Evolutionary conservation across 2,888 invertebrate genomes (phyloP).

Genomic region (Entomobrya proxima): DNA sequence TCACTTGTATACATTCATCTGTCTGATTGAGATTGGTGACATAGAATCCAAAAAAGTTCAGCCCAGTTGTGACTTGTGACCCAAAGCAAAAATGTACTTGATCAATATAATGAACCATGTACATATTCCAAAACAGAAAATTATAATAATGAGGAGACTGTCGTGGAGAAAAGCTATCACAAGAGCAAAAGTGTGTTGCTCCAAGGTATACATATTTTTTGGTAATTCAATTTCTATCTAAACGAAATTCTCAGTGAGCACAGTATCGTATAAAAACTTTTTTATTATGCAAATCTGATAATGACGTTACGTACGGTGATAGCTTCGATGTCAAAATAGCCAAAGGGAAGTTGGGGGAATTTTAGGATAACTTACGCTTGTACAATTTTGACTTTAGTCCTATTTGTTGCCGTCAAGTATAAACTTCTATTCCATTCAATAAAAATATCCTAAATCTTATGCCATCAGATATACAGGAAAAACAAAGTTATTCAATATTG

Average conservation of each 20-base stretch:
- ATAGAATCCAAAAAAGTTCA: neutral
- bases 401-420: no score
- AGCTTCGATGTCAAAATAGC: neutral
- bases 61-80: neutral
- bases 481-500: no score
- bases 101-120: constrained; percentile 49
- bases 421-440: no score
- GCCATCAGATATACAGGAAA: no score
- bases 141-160: neutral
- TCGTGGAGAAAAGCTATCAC: neutral
- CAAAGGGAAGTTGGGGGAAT: neutral
- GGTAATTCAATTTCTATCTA: no score
- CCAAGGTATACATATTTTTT: no score
- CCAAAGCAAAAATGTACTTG: neutral
- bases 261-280: neutral
- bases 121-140: constrained; percentile 8
- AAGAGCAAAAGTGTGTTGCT: no score
- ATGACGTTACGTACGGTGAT: neutral
- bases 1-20: neutral
- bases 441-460: no score
- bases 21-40: constrained; percentile 1
- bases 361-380: no score
- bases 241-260: neutral
- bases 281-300: constrained; percentile 29
- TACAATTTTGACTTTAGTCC: no score